These are phyloP conservation scores for Drosophila pseudoobscura DNA, from an alignment of 1,140 invertebrate species.

Conservation along the genomic window DNA sequence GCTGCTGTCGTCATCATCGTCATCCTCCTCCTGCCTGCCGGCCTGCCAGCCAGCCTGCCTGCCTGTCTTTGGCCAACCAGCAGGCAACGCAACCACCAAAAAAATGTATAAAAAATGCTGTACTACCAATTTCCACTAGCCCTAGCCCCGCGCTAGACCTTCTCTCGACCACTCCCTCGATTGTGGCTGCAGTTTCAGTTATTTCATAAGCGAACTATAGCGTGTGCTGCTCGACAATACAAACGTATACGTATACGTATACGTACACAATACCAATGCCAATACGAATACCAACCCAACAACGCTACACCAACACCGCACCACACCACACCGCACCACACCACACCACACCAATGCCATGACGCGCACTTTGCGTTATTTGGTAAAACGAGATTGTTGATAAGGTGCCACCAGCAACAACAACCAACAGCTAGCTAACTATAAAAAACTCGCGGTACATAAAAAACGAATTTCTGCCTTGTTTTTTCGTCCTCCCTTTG, in stretches of 20 bases:
- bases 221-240: conserved; percentile 34
- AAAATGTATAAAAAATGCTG: conserved; percentile 27
- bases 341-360: conserved; percentile 44
- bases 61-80: conserved; percentile 71
- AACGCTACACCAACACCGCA: conserved; percentile 8
- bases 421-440: conserved; percentile 36
- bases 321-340: background rate
- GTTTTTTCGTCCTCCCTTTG: conserved; percentile 26
- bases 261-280: background rate
- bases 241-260: background rate
- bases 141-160: conserved; percentile 52
- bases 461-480: conserved; percentile 59
- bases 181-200: conserved; percentile 41
- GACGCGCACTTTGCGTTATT: conserved; percentile 75
- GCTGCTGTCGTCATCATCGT: conserved; percentile 61
- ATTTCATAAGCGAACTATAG: conserved; percentile 52
- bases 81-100: conserved; percentile 65
- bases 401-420: conserved; percentile 66
- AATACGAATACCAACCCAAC: conserved; percentile 11
- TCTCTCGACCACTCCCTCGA: conserved; percentile 64
- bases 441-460: conserved; percentile 60
- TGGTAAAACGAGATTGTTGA: conserved; percentile 81
- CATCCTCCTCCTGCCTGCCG: conserved; percentile 38
- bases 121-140: conserved; percentile 71
- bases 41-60: too few species aligned